Percentiles rank a stretch among this genome's conserved stretches.
phyloP scores from a whole-genome alignment of 2,113 vertebrate species.

The Micronycteris hirsuta region DNA sequence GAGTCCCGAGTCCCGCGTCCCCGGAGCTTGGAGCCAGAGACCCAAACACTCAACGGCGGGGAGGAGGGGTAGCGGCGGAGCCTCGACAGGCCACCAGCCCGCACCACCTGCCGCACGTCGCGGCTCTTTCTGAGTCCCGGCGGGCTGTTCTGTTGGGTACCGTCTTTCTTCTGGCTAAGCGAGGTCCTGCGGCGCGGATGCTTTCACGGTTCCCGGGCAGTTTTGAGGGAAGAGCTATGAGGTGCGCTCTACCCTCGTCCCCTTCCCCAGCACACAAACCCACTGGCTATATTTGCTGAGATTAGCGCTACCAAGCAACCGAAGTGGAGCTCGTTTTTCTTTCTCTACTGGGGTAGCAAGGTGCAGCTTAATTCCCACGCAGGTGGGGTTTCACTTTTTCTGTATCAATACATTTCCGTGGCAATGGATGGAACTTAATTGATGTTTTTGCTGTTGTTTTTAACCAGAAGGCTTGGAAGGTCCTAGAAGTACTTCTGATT shows the following conservation, averaged over 20 bases:
- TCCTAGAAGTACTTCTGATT: constrained; percentile 17
- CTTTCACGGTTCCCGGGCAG: neutral
- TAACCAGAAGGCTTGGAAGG: neutral
- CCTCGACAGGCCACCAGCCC: neutral
- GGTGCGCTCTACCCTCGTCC: neutral
- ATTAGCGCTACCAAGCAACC: neutral
- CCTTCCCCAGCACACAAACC: neutral
- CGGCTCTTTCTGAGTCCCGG: neutral
- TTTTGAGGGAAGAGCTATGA: neutral
- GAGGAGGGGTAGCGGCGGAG: neutral
- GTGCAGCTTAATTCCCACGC: constrained; percentile 18
- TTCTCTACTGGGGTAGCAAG: neutral
- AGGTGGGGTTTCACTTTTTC: constrained; percentile 40
- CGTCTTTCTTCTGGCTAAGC: neutral
- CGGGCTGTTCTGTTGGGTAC: neutral
- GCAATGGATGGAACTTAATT: constrained; percentile 29
- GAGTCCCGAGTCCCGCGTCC: neutral
- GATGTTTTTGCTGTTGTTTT: constrained; percentile 53
- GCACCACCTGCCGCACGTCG: neutral
- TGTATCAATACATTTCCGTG: neutral
- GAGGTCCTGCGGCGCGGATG: neutral
- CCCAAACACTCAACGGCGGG: neutral
- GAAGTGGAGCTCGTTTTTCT: neutral
- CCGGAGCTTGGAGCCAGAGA: neutral
- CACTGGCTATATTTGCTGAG: neutral